phyloP scores from a whole-genome alignment of 2,888 invertebrate genomes.

The Pheosia tremula region DNA sequence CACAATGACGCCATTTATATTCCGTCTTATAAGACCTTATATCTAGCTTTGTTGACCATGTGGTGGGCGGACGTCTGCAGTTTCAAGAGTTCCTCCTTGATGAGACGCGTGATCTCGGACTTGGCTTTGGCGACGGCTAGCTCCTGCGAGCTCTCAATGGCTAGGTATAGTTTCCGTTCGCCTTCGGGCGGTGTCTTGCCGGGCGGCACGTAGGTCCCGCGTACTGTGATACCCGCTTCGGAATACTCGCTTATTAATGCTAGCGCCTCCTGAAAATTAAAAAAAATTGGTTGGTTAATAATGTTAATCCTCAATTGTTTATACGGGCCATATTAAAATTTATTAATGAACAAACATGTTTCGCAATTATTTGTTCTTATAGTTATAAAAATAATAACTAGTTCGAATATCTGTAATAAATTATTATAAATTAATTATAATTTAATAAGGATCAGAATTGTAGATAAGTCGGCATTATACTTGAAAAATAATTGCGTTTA shows the following conservation, averaged over 20 bases:
- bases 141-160: conserved; percentile 99
- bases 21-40: conserved; percentile 92
- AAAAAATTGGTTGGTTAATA: background rate
- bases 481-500: too few species aligned
- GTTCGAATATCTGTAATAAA: too few species aligned
- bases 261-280: conserved; percentile 91
- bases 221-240: conserved; percentile 98
- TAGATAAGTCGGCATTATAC: background rate
- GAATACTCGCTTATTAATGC: conserved; percentile 99
- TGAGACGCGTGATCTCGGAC: conserved; percentile 98
- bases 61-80: conserved; percentile 94
- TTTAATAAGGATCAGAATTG: background rate
- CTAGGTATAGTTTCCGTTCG: conserved; percentile 97
- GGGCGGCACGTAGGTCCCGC: conserved; percentile 97
- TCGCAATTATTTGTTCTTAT: too few species aligned
- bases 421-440: background rate
- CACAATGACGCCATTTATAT: conserved; percentile 44
- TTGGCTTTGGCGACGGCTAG: conserved; percentile 98
- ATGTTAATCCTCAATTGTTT: too few species aligned
- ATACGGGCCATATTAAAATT: too few species aligned
- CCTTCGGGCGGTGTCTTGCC: conserved; percentile 96
- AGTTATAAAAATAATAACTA: too few species aligned
- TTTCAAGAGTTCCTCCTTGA: conserved; percentile 98
- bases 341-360: too few species aligned
- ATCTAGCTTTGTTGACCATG: conserved; percentile 95